Base-by-base conservation (phyloP, 2,113 vertebrate species). In the Ochotona curzoniae region DNA sequence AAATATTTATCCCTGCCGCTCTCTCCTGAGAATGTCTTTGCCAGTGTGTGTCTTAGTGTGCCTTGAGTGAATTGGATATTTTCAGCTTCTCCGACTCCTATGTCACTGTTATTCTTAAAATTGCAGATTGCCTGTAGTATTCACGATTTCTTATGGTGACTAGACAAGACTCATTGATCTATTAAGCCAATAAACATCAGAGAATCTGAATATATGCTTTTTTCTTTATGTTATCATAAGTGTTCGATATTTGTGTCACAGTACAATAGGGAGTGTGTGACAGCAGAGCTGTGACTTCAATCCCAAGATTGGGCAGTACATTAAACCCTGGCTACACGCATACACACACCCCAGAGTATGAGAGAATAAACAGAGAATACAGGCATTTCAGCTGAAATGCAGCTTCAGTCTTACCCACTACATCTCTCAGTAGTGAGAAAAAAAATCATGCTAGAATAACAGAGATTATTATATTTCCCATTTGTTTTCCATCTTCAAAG, bases 61-160 rank as follows among this genome's bases (percentile, higher is more conserved):
- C 85, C 83, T 90, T 11, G 61, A 87, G 69, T 75, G 21, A 1
- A 18, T 28, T 79, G 7, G 5, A 10, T 90, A 74, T 57, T 94
- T 94, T 82, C n/a, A 96, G 18, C 10, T 57, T 94, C 74, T 90
- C 35, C 80, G 49, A 74, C 11, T 75, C 38, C 13, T 57, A 4
- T 23, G 38, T 8, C 6, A 83, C 87, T 80, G 51, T 79, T 79
- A 20, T 89, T 75, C 54, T 89, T 93, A 80, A 89, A 94, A 81
- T 63, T 88, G 14, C 26, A 73, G 21, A 80, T 92, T 63, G 30
- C 79, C 82, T 30, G 21, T 17, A 93, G 11, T 91, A 32, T 93
- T 83, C 69, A 89, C 79, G n/a, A 14, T 32, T 14, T 66, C 17
- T 47, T 87, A 83, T 18, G 18, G 32, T 85, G 30, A 85, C 15